Evolutionary conservation across 2,113 vertebrate species (phyloP).

Genomic region (Paramormyrops kingsleyae): DNA sequence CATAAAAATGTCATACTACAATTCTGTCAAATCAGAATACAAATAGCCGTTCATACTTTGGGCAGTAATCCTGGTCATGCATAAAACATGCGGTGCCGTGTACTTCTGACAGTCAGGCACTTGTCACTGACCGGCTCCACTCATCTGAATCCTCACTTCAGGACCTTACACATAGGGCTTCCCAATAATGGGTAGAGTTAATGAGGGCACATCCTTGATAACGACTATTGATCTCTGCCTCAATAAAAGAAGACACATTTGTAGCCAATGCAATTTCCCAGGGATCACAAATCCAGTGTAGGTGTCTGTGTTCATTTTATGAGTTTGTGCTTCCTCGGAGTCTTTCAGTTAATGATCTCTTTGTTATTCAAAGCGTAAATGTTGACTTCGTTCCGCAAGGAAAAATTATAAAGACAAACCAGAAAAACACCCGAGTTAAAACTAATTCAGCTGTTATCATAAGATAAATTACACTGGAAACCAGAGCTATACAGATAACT

Average conservation of each 20-base stretch:
- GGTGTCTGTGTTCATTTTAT: slow-evolving; percentile 18
- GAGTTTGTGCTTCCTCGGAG: neutral
- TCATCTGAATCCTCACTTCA: slow-evolving; percentile 20
- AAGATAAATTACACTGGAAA: neutral
- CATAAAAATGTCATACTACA: neutral
- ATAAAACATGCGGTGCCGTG: slow-evolving; percentile 16
- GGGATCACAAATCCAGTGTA: slow-evolving; percentile 31
- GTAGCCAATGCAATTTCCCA: slow-evolving; percentile 46
- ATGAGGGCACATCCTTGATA: slow-evolving; percentile 38
- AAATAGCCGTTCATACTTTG: neutral
- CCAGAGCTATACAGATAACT: neutral
- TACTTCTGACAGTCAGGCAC: slow-evolving; percentile 23
- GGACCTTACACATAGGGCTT: slow-evolving; percentile 23
- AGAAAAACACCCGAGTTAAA: neutral
- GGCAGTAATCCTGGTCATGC: neutral
- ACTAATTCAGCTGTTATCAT: neutral
- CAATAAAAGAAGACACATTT: slow-evolving; percentile 33
- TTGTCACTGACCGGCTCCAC: slow-evolving; percentile 41
- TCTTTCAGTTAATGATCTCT: neutral
- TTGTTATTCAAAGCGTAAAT: neutral
- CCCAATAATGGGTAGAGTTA: slow-evolving; percentile 40
- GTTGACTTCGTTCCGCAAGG: neutral
- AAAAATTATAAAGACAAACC: neutral
- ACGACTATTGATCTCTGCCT: slow-evolving; percentile 44
- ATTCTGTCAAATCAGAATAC: neutral